Evolutionary conservation across 2,113 vertebrate species (phyloP).

Genomic region (Pseudorhombus dupliciocellatus): DNA sequence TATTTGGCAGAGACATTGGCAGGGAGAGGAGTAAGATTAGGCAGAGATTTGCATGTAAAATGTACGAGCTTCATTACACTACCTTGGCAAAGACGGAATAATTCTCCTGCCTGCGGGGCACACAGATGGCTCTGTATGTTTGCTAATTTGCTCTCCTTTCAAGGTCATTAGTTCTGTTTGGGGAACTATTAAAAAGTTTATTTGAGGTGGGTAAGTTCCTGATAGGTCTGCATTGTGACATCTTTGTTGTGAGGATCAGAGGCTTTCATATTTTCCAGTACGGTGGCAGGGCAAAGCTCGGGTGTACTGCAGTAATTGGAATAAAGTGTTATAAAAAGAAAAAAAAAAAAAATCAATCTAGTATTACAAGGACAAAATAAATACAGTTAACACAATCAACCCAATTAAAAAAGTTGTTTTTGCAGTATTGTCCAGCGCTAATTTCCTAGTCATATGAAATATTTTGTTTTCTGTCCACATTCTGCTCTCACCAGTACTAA

Average conservation of each 20-base stretch:
- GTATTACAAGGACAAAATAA: neutral
- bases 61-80: constrained; percentile 84
- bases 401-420: neutral
- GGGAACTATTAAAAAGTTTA: constrained; percentile 83
- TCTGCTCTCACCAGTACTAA: constrained; percentile 47
- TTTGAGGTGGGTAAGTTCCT: constrained; percentile 80
- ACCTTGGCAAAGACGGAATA: constrained; percentile 83
- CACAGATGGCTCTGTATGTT: constrained; percentile 85
- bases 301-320: constrained; percentile 10
- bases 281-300: neutral
- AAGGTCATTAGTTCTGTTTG: constrained; percentile 87
- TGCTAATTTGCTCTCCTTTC: constrained; percentile 86
- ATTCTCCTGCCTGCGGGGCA: constrained; percentile 83
- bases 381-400: neutral
- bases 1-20: constrained; percentile 82
- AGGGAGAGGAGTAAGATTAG: constrained; percentile 81
- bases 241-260: constrained; percentile 56
- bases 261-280: constrained; percentile 9
- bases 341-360: constrained; percentile 1
- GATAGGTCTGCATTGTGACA: constrained; percentile 68
- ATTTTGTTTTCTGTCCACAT: constrained; percentile 41
- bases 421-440: neutral
- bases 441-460: constrained; percentile 22
- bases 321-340: constrained; percentile 1
- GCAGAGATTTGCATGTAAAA: constrained; percentile 85